Evolutionary conservation across 2,888 invertebrate species (phyloP), one percentile per base, ranked within the genome.

Genomic region (Dicranocentrus wangi): DNA sequence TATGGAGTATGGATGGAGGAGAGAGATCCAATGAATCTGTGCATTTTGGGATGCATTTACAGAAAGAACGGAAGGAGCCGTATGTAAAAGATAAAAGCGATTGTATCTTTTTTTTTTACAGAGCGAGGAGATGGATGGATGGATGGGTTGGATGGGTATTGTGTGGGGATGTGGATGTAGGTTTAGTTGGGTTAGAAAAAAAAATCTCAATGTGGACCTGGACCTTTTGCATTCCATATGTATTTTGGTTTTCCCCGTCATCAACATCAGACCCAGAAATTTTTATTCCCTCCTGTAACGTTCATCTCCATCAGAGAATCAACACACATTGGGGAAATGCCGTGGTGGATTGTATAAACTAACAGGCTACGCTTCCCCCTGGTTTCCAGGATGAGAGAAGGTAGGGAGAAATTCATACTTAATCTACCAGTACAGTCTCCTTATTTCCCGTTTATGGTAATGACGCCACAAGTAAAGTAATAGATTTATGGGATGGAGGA

Each of bases 161-260:
- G 39, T 39, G 39, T 39, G 39, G 5, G 39, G 5, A 13, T 39
- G 39, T 39, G 39, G 5, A 13, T 39, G 39, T 39, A 13, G 5
- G 39, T 39, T n/a, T n/a, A n/a, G n/a, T n/a, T n/a, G n/a, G n/a
- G n/a, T n/a, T n/a, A n/a, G n/a, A n/a, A n/a, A n/a, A n/a, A n/a
- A n/a, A n/a, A n/a, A n/a, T n/a, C n/a, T n/a, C n/a, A n/a, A n/a
- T n/a, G n/a, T n/a, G n/a, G n/a, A n/a, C n/a, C n/a, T n/a, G n/a
- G n/a, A n/a, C n/a, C n/a, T n/a, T n/a, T n/a, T n/a, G n/a, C n/a
- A n/a, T n/a, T n/a, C n/a, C n/a, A n/a, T n/a, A n/a, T 32, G 28
- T 28, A 60, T 60, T n/a, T n/a, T 60, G 60, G 28, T 25, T 60
- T 60, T 60, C n/a, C 60, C 60, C 28, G 2, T 23, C 55, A 55